Conservation (phyloP, 2,888 invertebrate genomes). For the Zootermopsis nevadensis region DNA sequence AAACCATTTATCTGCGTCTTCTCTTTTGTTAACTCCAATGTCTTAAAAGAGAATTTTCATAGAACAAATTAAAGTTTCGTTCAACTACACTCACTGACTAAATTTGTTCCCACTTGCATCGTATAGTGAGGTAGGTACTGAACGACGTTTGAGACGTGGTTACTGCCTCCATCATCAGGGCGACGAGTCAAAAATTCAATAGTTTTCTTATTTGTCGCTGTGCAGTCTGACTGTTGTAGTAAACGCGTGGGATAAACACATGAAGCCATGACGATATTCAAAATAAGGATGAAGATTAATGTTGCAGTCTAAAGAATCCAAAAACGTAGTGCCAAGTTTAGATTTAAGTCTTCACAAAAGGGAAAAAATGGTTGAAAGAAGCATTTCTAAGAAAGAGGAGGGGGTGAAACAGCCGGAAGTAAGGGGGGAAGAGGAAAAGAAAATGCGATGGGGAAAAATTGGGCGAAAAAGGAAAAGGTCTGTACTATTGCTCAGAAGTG, state of each 20-base stretch:
- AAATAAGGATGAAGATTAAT: no score
- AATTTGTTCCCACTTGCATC: no score
- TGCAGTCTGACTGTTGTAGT: not conserved
- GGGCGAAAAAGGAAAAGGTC: not conserved
- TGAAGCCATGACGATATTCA: no score
- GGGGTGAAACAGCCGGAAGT: not conserved
- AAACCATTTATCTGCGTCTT: no score
- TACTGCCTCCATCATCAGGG: no score
- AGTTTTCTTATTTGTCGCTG: not conserved
- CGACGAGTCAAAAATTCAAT: not conserved
- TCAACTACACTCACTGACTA: no score
- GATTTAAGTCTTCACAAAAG: not conserved
- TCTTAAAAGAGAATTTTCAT: no score
- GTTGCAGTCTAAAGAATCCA: not conserved
- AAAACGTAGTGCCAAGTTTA: not conserved
- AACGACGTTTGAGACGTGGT: no score
- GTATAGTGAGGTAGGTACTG: no score
- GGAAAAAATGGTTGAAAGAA: not conserved
- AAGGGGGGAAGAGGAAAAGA: not conserved
- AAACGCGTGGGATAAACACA: no score
- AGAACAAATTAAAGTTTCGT: no score
- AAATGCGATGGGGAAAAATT: conserved; percentile 27
- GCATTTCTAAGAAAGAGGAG: not conserved
- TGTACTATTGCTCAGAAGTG: conserved; percentile 19
- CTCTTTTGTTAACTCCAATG: no score